phyloP scores from a whole-genome alignment of 35 echinoderm and acorn worm genomes.

The Nesometra sesokonis region DNA sequence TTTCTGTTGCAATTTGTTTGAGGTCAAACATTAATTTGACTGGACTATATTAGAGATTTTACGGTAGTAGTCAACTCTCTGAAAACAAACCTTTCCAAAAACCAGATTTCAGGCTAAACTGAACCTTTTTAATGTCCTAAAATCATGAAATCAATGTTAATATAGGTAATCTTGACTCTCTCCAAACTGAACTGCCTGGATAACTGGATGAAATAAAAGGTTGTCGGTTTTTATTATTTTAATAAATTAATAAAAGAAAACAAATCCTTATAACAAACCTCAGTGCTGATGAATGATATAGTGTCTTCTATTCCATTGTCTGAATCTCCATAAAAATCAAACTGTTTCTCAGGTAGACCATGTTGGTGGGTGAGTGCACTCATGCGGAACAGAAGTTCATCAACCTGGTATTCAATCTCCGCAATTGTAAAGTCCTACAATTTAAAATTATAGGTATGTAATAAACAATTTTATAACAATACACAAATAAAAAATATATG shows the following conservation, averaged over 20 bases:
- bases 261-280: constrained; percentile 31
- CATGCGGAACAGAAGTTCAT: constrained; percentile 84
- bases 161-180: too few relatives aligned
- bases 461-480: too few relatives aligned
- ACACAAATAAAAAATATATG: too few relatives aligned
- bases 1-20: too few relatives aligned
- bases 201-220: not conserved
- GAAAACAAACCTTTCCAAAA: not conserved
- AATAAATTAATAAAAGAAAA: not conserved
- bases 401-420: constrained; percentile 93
- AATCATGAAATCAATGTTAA: too few relatives aligned
- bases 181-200: too few relatives aligned
- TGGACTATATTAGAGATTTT: not conserved
- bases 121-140: not conserved
- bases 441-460: too few relatives aligned
- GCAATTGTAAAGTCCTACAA: constrained; percentile 87
- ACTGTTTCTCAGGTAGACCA: constrained; percentile 49
- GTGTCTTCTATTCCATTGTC: constrained; percentile 54
- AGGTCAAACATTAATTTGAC: too few relatives aligned
- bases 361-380: constrained; percentile 58
- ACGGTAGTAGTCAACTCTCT: not conserved
- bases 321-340: constrained; percentile 47
- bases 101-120: not conserved
- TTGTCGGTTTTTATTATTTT: not conserved
- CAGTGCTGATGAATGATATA: constrained; percentile 49